Conservation (phyloP, 2,113 vertebrate species). For the Speoplatyrhinus poulsoni region DNA sequence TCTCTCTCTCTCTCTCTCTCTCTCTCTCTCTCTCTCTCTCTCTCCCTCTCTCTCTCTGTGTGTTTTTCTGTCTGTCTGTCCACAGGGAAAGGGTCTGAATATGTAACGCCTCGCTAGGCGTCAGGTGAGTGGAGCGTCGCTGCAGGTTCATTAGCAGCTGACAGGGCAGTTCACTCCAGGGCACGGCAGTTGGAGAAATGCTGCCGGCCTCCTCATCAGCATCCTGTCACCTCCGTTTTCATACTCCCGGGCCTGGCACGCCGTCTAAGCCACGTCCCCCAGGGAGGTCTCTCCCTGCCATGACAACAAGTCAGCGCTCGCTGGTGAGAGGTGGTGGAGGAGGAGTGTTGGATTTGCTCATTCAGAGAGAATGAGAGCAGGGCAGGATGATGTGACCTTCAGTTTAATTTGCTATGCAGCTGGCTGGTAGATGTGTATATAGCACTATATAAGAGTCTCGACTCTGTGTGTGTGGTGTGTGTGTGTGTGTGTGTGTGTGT, state of each 20-base stretch:
- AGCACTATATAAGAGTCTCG: neutral
- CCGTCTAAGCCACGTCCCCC: slow-evolving; percentile 27
- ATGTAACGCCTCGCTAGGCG: slow-evolving; percentile 34
- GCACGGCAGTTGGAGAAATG: slow-evolving; percentile 47
- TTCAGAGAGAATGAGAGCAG: slow-evolving; percentile 23
- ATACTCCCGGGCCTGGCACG: slow-evolving; percentile 35
- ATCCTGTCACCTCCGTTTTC: slow-evolving; percentile 65
- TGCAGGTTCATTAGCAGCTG: slow-evolving; percentile 59
- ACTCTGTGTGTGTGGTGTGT: neutral
- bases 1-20: neutral
- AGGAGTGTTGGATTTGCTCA: slow-evolving; percentile 26
- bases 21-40: slow-evolving; percentile 1
- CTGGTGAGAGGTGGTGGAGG: neutral
- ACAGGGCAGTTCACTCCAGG: slow-evolving; percentile 48
- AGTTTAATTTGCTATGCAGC: slow-evolving; percentile 8
- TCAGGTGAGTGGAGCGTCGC: slow-evolving; percentile 42
- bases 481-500: neutral
- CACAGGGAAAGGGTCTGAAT: slow-evolving; percentile 1
- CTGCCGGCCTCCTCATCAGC: slow-evolving; percentile 62
- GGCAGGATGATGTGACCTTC: slow-evolving; percentile 13
- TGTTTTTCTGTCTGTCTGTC: neutral
- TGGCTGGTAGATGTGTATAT: neutral
- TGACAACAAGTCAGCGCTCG: slow-evolving; percentile 37
- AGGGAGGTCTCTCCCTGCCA: slow-evolving; percentile 15
- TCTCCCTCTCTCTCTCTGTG: neutral